Evolutionary conservation across 2,888 invertebrate genomes (phyloP).

Genomic region (Altica lythri): DNA sequence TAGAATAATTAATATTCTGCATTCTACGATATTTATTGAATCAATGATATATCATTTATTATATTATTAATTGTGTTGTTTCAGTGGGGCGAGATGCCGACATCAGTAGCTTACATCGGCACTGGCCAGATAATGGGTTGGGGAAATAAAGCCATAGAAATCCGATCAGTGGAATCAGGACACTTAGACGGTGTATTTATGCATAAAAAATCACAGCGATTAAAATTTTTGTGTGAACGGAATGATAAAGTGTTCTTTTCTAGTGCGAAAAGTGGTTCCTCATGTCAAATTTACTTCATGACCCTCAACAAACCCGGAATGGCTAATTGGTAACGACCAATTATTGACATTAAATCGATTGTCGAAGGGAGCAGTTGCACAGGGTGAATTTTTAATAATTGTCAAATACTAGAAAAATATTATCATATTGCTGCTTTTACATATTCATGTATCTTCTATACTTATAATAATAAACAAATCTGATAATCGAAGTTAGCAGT

Average conservation of each 20-base stretch:
- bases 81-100: slow-evolving; percentile 99
- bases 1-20: too few species aligned
- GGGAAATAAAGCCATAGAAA: slow-evolving; percentile 99
- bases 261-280: slow-evolving; percentile 97
- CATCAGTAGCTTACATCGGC: slow-evolving; percentile 97
- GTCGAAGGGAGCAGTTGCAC: too few species aligned
- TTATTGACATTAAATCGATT: too few species aligned
- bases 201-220: slow-evolving; percentile 99
- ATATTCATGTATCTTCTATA: too few species aligned
- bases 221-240: slow-evolving; percentile 99
- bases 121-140: slow-evolving; percentile 99
- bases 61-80: too few species aligned
- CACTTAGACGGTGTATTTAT: slow-evolving; percentile 99
- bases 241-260: slow-evolving; percentile 99
- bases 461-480: too few species aligned
- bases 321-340: slow-evolving; percentile 88
- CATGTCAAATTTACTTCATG: slow-evolving; percentile 99
- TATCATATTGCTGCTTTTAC: too few species aligned
- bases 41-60: too few species aligned
- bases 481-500: too few species aligned
- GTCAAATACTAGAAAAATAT: too few species aligned
- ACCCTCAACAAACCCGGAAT: slow-evolving; percentile 99
- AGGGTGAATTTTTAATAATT: too few species aligned
- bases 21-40: too few species aligned
- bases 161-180: slow-evolving; percentile 98